A percentile compares a stretch with the other conserved stretches of the same genome.
These are phyloP conservation scores for Calyptommatus sinebrachiatus DNA, from an alignment of 2,113 vertebrate species.

Conservation along the genomic window DNA sequence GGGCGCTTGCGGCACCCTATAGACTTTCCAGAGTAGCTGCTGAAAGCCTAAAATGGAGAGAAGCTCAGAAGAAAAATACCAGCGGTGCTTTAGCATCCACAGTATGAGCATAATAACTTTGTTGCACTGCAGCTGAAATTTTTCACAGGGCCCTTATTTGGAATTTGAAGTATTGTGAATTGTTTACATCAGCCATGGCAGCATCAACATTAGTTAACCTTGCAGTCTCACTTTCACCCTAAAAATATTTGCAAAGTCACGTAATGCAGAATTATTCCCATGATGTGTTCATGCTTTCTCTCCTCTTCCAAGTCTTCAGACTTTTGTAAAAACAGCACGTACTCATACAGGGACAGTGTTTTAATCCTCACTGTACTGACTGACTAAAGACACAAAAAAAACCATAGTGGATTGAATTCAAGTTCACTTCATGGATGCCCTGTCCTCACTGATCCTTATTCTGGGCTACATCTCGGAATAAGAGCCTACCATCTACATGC, in stretches of 20 bases:
- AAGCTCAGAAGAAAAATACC: not conserved
- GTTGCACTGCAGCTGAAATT: not conserved
- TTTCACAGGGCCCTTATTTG: not conserved
- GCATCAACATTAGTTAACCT: not conserved
- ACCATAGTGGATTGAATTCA: no score
- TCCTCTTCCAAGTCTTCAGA: not conserved
- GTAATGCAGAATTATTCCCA: not conserved
- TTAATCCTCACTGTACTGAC: no score
- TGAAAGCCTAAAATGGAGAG: not conserved
- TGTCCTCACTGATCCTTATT: no score
- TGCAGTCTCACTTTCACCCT: not conserved
- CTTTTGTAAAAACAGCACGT: not conserved
- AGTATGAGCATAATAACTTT: not conserved
- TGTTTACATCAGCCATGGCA: not conserved
- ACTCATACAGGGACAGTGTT: no score
- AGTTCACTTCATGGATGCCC: no score
- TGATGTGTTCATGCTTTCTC: not conserved
- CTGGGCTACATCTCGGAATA: no score
- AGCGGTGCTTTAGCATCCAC: no score
- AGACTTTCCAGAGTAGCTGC: not conserved
- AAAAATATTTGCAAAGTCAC: not conserved
- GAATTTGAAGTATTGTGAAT: not conserved
- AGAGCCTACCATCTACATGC: no score
- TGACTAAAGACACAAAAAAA: no score
- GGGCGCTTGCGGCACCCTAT: not conserved